Conservation (phyloP, 2,113 vertebrate species). For the Apodemus sylvaticus region DNA sequence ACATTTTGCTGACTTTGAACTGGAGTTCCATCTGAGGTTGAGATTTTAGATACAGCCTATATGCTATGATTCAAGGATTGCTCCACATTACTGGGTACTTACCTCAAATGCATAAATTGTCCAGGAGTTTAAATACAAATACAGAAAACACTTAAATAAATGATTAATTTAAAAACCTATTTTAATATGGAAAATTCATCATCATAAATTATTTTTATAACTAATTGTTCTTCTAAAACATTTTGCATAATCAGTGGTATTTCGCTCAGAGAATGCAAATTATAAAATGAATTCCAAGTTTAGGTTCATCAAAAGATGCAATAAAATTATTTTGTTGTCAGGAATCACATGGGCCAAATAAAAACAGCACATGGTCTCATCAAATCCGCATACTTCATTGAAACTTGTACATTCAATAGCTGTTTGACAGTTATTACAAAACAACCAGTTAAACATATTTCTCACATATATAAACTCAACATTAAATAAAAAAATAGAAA, state of each 20-base stretch:
- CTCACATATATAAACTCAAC: neutral
- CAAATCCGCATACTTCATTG: neutral
- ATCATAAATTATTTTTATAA: constrained; percentile 33
- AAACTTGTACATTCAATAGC: neutral
- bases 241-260: neutral
- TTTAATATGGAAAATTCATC: neutral
- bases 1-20: neutral
- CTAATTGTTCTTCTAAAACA: neutral
- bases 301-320: neutral
- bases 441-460: neutral
- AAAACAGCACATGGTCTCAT: neutral
- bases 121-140: neutral
- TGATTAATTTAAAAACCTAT: neutral
- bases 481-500: neutral
- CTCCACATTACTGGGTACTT: neutral
- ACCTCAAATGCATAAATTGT: neutral
- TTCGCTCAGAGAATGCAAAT: constrained; percentile 7
- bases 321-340: neutral
- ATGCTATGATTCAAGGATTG: neutral
- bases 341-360: neutral
- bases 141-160: constrained; percentile 12
- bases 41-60: constrained; percentile 5
- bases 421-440: neutral
- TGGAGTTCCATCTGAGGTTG: neutral
- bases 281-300: neutral